A percentile compares a stretch with the other conserved stretches of the same genome.
These are phyloP conservation scores for Podarcis raffonei DNA, from an alignment of 2,113 vertebrate species.

Conservation along the genomic window DNA sequence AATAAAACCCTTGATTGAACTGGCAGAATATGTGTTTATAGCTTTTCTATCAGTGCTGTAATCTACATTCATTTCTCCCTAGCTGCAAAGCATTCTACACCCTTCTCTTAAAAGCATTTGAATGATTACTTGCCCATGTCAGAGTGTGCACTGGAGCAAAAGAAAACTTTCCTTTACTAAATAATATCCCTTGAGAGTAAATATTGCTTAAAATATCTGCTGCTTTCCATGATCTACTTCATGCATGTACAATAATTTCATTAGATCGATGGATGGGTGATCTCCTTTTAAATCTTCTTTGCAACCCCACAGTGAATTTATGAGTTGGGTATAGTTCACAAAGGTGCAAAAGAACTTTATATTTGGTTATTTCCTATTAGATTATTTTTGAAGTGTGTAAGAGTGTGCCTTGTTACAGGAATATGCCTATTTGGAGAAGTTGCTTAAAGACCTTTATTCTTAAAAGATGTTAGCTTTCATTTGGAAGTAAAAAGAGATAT, in stretches of 20 bases:
- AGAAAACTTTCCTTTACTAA: conserved; percentile 45
- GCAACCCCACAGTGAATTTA: conserved; percentile 29
- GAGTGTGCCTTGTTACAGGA: conserved; percentile 45
- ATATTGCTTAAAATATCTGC: conserved; percentile 44
- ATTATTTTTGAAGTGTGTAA: background rate
- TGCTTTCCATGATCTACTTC: conserved; percentile 32
- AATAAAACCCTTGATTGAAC: conserved; percentile 50
- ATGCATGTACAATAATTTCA: conserved; percentile 43
- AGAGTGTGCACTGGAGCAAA: conserved; percentile 52
- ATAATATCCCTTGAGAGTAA: conserved; percentile 51
- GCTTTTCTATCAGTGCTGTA: conserved; percentile 69
- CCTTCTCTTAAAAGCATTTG: conserved; percentile 65
- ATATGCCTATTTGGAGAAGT: conserved; percentile 57
- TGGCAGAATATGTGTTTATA: conserved; percentile 66
- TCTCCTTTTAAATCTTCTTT: conserved; percentile 34
- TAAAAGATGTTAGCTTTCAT: conserved; percentile 33
- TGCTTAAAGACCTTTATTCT: conserved; percentile 44
- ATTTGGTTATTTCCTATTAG: conserved; percentile 26
- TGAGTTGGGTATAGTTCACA: conserved; percentile 13
- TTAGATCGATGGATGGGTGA: conserved; percentile 18
- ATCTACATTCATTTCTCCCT: conserved; percentile 69
- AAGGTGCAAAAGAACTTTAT: conserved; percentile 23
- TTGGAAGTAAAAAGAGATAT: conserved; percentile 10
- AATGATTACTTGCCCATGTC: conserved; percentile 66
- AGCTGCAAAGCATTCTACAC: conserved; percentile 57